Conservation (phyloP, 2,888 invertebrate species). For the Eucera pruinosa region DNA sequence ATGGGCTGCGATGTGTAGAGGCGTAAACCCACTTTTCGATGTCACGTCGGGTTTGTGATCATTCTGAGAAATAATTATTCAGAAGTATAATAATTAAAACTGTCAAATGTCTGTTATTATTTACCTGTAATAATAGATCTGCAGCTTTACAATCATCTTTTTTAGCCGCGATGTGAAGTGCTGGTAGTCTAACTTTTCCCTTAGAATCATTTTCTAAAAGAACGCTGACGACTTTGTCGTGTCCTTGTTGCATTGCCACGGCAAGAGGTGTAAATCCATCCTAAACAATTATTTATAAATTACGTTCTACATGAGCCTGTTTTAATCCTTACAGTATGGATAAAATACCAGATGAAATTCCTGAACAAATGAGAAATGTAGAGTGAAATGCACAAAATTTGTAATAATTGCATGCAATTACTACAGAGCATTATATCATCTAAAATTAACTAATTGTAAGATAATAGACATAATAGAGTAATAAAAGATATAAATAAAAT, state of each 20-base stretch:
- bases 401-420: no score
- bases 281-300: conserved; percentile 78
- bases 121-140: conserved; percentile 92
- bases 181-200: conserved; percentile 97
- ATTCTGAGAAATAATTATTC: conserved; percentile 86
- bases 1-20: conserved; percentile 98
- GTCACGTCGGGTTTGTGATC: conserved; percentile 99
- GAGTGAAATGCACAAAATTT: no score
- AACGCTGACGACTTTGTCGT: conserved; percentile 98
- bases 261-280: conserved; percentile 99
- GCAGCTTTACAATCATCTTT: conserved; percentile 99
- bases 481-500: no score
- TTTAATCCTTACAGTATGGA: no score
- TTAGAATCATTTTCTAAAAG: conserved; percentile 97
- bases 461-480: no score
- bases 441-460: neutral
- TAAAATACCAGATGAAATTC: no score
- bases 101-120: neutral
- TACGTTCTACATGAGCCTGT: no score
- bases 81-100: neutral
- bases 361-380: no score
- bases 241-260: conserved; percentile 99
- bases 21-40: conserved; percentile 99
- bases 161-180: conserved; percentile 99
- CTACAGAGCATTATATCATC: no score